Evolutionary conservation across 1,140 invertebrate species (phyloP), one percentile per base, ranked within the genome.

Genomic region (Tenebrio molitor): DNA sequence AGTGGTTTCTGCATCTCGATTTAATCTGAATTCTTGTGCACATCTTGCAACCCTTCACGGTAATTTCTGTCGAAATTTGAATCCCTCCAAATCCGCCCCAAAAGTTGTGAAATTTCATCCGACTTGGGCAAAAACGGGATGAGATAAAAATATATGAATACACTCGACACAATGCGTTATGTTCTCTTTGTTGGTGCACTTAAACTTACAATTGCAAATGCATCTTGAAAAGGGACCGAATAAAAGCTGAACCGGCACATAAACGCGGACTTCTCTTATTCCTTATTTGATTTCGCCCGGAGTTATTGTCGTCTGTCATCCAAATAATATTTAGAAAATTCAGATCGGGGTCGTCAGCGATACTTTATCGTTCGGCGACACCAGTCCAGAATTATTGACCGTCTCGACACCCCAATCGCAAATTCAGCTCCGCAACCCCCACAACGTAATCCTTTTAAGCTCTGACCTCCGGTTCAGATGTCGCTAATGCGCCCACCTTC

Each of bases 261-360:
- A 29, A 58, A 58, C 15, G 50, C 10, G 14, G 10, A 53, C 23
- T 53, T 53, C 50, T 58, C 8, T 50, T 21, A 50, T 21, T 17
- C 44, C 23, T 50, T 50, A 50, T 50, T 50, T 17, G 44, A 50
- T 50, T 50, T 50, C 17, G 44, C 44, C 44, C 17, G 5, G 17
- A 21, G 44, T 50, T 50, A 50, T 50, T 19, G 44, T 19, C 44
- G 44, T 6, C 44, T 50, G 44, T 50, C 44, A 50, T 50, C 17
- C 17, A 17, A 50, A 50, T 50, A 50, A 21, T 50, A 50, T 50
- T 50, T 50, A 19, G 44, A 50, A 50, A 50, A 50, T 50, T 50
- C 17, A 50, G 23, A 50, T 50, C 23, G 10, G 15, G 16, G 1
- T 21, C 23, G 44, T 50, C 42, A 46, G 12, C 42, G 42, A 46